Conservation (phyloP, 2,797 vertebrate species). For the Otus scops region DNA sequence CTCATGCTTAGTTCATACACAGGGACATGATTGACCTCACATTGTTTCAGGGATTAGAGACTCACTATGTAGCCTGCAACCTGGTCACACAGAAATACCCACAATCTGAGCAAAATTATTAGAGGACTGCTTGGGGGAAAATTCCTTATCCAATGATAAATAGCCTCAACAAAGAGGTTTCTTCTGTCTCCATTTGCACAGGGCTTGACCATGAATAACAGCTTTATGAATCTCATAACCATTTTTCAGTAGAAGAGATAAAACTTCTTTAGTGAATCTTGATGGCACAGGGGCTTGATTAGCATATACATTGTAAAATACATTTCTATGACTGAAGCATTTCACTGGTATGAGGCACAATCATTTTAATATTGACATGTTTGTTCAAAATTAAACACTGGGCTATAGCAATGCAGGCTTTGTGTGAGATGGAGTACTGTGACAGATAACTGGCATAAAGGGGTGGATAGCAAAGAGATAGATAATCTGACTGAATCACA, state of each 20-base stretch:
- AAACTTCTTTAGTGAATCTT: background rate
- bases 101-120: conserved; percentile 41
- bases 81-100: conserved; percentile 49
- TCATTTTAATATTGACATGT: background rate
- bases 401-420: background rate
- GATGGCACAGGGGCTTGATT: background rate
- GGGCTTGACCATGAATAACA: conserved; percentile 44
- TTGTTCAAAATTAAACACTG: background rate
- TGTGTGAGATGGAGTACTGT: background rate
- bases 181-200: conserved; percentile 49
- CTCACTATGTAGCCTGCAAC: conserved; percentile 1
- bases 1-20: background rate
- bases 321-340: background rate
- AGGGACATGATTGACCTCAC: background rate
- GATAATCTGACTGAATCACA: background rate
- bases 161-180: conserved; percentile 45
- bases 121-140: conserved; percentile 63
- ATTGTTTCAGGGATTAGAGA: conserved; percentile 12
- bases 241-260: background rate
- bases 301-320: background rate
- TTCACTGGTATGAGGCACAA: background rate
- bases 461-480: background rate
- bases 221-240: conserved; percentile 56
- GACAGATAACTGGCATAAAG: background rate
- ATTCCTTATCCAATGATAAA: conserved; percentile 54